Evolutionary conservation across 2,113 vertebrate species (phyloP).

Genomic region (Galemys pyrenaicus): DNA sequence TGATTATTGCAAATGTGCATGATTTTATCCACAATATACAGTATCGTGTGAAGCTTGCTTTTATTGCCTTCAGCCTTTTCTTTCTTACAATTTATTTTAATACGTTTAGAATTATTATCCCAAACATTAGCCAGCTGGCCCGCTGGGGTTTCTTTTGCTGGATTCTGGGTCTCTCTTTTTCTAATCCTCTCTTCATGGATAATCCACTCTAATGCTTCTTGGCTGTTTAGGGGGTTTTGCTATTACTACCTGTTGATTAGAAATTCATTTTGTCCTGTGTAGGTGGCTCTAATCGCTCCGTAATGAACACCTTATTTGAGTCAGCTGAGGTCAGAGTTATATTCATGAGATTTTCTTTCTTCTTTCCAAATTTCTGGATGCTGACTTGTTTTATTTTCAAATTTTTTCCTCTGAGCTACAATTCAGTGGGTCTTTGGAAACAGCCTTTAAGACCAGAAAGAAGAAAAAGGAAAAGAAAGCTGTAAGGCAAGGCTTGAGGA

Average conservation of each 20-base stretch:
- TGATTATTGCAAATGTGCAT: conserved; percentile 77
- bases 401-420: not conserved
- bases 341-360: conserved; percentile 44
- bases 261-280: conserved; percentile 87
- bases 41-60: conserved; percentile 82
- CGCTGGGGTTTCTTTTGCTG: conserved; percentile 84
- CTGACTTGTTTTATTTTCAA: conserved; percentile 7
- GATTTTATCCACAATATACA: conserved; percentile 76
- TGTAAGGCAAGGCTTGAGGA: not conserved
- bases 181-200: conserved; percentile 86
- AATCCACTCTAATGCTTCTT: conserved; percentile 86
- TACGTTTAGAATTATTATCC: conserved; percentile 86
- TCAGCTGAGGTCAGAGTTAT: conserved; percentile 77
- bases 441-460: not conserved
- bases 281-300: conserved; percentile 85
- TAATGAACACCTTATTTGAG: conserved; percentile 86
- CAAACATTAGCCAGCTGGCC: conserved; percentile 84
- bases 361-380: conserved; percentile 57
- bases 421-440: conserved; percentile 60
- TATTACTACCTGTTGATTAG: conserved; percentile 89
- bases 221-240: conserved; percentile 79
- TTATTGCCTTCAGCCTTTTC: conserved; percentile 82
- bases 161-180: conserved; percentile 82
- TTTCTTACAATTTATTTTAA: conserved; percentile 85
- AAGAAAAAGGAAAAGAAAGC: not conserved